These are phyloP conservation scores for Sympetrum striolatum DNA, from an alignment of 2,888 invertebrate genomes.

Conservation along the genomic window DNA sequence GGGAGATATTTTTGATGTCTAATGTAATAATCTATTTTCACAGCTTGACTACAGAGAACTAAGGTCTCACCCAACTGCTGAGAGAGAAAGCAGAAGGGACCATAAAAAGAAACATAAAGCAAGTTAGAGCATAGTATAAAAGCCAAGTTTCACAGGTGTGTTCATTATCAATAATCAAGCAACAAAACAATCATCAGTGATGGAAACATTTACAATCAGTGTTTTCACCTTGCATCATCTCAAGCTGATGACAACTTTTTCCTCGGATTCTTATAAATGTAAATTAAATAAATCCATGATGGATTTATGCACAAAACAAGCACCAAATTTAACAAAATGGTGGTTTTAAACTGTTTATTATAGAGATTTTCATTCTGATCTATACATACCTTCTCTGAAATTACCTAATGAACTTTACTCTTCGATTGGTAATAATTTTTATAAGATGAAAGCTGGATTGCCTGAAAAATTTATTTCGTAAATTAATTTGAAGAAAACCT, in stretches of 20 bases:
- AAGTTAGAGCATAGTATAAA: conserved; percentile 46
- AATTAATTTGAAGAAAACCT: neutral
- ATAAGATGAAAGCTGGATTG: neutral
- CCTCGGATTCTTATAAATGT: conserved; percentile 3
- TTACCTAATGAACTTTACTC: conserved; percentile 13
- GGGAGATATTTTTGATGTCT: too few species aligned
- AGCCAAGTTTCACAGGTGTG: conserved; percentile 33
- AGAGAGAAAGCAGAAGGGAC: conserved; percentile 63
- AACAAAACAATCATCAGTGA: neutral
- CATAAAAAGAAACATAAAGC: conserved; percentile 74
- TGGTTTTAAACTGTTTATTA: conserved; percentile 7
- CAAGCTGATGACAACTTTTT: neutral
- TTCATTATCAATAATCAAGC: conserved; percentile 17
- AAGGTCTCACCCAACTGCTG: conserved; percentile 68
- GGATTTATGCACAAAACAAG: conserved; percentile 34
- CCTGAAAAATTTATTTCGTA: neutral
- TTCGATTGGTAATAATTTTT: conserved; percentile 28
- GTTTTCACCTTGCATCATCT: neutral
- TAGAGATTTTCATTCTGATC: conserved; percentile 28
- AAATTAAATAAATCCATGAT: neutral
- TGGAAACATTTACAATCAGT: neutral
- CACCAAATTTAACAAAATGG: conserved; percentile 27
- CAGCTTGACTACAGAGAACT: conserved; percentile 75
- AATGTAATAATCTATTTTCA: conserved; percentile 50
- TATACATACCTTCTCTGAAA: conserved; percentile 23